A percentile compares a stretch with the other conserved stretches of the same genome.
Evolutionary conservation across 1,140 invertebrate genomes (phyloP).

Genomic region (Drosophila obscura): DNA sequence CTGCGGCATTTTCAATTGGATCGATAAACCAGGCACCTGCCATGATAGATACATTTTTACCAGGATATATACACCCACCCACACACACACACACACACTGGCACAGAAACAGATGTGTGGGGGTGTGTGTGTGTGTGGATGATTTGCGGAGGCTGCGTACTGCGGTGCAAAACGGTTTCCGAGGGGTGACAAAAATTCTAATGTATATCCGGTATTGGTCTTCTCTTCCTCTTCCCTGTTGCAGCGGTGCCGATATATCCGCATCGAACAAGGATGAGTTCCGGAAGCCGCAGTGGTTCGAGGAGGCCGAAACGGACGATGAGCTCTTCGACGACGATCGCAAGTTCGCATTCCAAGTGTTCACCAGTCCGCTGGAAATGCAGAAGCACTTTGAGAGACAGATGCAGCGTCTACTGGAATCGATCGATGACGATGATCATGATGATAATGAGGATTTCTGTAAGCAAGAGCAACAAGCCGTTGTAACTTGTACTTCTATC

Average conservation of each 20-base stretch:
- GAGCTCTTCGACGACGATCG: slow-evolving; percentile 83
- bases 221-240: neutral
- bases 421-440: slow-evolving; percentile 77
- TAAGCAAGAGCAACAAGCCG: no score
- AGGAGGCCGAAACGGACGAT: slow-evolving; percentile 82
- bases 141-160: slow-evolving; percentile 69
- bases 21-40: slow-evolving; percentile 71
- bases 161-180: slow-evolving; percentile 30
- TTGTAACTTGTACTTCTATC: neutral
- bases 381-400: slow-evolving; percentile 84
- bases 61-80: slow-evolving; percentile 58
- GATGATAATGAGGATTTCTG: slow-evolving; percentile 50
- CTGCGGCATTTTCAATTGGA: slow-evolving; percentile 51
- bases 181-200: slow-evolving; percentile 28
- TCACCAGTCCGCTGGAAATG: slow-evolving; percentile 84
- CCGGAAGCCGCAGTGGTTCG: slow-evolving; percentile 82
- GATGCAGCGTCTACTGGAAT: slow-evolving; percentile 82
- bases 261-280: slow-evolving; percentile 78
- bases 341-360: slow-evolving; percentile 83
- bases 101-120: slow-evolving; percentile 16
- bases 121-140: slow-evolving; percentile 15
- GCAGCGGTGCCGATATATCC: slow-evolving; percentile 50
- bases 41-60: slow-evolving; percentile 75
- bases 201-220: slow-evolving; percentile 4
- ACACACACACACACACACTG: slow-evolving; percentile 30